Conservation (phyloP, 2,888 invertebrate species). For the Eupelmus urozonus region DNA sequence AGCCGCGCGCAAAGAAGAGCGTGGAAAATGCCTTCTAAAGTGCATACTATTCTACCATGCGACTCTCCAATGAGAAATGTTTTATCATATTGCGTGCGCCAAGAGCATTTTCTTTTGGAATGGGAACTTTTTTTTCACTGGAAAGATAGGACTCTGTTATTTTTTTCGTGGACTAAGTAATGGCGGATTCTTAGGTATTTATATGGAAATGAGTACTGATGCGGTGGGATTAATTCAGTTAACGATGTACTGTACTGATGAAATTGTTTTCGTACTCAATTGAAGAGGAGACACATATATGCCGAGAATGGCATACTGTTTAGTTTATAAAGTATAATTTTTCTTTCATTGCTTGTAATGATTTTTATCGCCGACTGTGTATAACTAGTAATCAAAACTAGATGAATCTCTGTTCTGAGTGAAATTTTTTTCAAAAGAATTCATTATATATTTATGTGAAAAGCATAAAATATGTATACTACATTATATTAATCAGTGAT, state of each 20-base stretch:
- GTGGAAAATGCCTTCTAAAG: constrained; percentile 42
- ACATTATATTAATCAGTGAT: neutral
- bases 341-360: neutral
- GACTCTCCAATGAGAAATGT: constrained; percentile 27
- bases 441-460: neutral
- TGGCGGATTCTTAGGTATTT: constrained; percentile 17
- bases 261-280: constrained; percentile 36
- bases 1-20: constrained; percentile 38
- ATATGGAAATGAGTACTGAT: constrained; percentile 38
- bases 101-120: constrained; percentile 26
- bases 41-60: constrained; percentile 19
- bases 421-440: constrained; percentile 10
- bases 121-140: constrained; percentile 37
- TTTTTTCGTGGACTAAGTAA: constrained; percentile 19
- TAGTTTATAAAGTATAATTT: neutral
- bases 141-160: constrained; percentile 8
- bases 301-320: neutral
- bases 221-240: constrained; percentile 38
- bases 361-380: neutral
- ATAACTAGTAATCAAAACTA: neutral
- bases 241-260: constrained; percentile 4
- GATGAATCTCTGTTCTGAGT: neutral
- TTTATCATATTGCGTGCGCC: constrained; percentile 47
- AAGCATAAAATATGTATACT: neutral
- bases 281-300: neutral